Evolutionary conservation across 1,140 invertebrate species (phyloP), one percentile per base, ranked within the genome.

Genomic region (Drosophila bipectinata): DNA sequence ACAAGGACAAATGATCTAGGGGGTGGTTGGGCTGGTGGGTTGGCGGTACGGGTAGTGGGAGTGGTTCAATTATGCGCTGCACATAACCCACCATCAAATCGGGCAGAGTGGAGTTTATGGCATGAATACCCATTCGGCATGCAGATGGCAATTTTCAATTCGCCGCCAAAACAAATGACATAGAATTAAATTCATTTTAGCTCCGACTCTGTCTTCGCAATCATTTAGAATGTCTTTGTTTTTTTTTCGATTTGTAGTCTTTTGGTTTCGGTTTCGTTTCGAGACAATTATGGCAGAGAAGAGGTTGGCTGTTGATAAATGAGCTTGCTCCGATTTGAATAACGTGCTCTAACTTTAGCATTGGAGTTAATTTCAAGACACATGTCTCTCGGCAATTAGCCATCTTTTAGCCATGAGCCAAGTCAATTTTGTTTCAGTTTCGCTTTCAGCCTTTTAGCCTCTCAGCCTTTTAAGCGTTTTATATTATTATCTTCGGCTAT

Each of bases 301-400:
- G 67, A 34, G 51, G 39, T 9, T 34, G 30, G 53, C 6, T 44
- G n/a, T 39, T 84, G 81, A 84, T 85, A 84, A 84, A 84, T 84
- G 81, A 84, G 67, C 66, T 59, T 69, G 81, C 77, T 80, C 81
- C 67, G 77, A 80, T 84, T 84, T 85, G 77, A 77, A 85, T 77
- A 80, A 77, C 77, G 75, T 68, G 76, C 61, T 62, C 69, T 56
- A 81, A 54, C 62, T 77, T 77, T 74, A 85, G 73, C 81, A 84
- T 84, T 84, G 81, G 60, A 77, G 73, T 72, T 84, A 77, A 80
- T 84, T 85, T 80, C 60, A 52, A 77, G 67, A 45, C 73, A 78
- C 73, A 83, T 74, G 80, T 78, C 64, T 48, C 54, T 59, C 59
- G 59, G 81, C 80, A 84, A 84, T 84, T 84, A 84, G 77, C 80